Percentiles rank a stretch among this genome's conserved stretches.
Conservation (phyloP, 1,140 invertebrate species). For the Aphis craccivora region DNA sequence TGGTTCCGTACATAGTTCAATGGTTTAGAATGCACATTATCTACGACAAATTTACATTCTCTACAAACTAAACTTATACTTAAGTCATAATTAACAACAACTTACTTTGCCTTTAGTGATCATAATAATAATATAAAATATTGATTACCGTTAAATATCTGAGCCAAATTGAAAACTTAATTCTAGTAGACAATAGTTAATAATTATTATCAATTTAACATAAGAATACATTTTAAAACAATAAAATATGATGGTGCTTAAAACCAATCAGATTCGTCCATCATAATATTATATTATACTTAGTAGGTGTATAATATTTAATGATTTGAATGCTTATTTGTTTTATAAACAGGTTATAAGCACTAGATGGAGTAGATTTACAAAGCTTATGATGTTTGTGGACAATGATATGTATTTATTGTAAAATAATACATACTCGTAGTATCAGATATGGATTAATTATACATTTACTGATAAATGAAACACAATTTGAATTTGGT, state of each 20-base stretch:
- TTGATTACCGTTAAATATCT: slow-evolving; percentile 11
- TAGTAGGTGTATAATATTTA: background rate
- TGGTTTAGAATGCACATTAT: background rate
- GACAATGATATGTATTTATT: background rate
- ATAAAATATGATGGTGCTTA: background rate
- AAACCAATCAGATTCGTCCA: background rate
- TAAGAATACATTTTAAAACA: background rate
- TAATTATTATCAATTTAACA: background rate
- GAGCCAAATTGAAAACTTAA: background rate
- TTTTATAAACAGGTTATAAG: background rate
- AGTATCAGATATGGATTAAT: background rate
- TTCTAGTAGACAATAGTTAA: background rate
- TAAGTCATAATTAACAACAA: background rate
- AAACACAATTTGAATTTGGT: background rate
- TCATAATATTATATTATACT: background rate
- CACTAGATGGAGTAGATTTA: background rate
- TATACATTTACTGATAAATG: background rate
- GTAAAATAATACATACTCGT: too few relatives aligned
- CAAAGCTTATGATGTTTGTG: background rate
- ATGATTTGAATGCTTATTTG: background rate
- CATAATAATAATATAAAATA: background rate
- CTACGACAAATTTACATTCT: background rate
- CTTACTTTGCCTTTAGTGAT: background rate
- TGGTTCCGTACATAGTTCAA: background rate
- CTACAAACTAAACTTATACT: background rate